phyloP scores from a whole-genome alignment of 1,140 invertebrate genomes.

The Gryon sp. region DNA sequence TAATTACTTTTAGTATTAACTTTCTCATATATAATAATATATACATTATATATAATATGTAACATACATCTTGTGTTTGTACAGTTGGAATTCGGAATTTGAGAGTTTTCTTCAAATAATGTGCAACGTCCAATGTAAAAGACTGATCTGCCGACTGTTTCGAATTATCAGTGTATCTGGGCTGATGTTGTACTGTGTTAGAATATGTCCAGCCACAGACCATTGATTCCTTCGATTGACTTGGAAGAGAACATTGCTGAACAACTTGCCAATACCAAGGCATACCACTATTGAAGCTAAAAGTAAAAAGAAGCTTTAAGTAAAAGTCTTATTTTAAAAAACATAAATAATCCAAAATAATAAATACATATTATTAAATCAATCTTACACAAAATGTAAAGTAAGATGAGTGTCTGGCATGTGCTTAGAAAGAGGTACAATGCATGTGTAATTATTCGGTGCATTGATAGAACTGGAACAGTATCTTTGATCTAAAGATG shows the following conservation, averaged over 20 bases:
- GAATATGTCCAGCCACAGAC: conserved; percentile 69
- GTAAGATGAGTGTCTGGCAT: conserved; percentile 75
- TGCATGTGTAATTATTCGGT: conserved; percentile 74
- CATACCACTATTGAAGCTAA: conserved; percentile 66
- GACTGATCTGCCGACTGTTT: conserved; percentile 72
- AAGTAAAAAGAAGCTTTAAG: not conserved
- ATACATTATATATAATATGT: too few relatives aligned
- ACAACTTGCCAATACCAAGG: conserved; percentile 75
- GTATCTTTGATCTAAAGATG: conserved; percentile 74
- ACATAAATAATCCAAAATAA: not conserved
- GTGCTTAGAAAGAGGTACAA: conserved; percentile 74
- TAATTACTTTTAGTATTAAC: too few relatives aligned
- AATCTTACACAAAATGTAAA: conserved; percentile 73
- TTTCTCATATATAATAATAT: too few relatives aligned
- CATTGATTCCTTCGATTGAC: conserved; percentile 68
- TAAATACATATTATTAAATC: not conserved
- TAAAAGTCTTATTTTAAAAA: conserved; percentile 1
- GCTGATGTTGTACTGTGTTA: conserved; percentile 65
- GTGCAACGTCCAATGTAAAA: conserved; percentile 73
- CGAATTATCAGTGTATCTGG: conserved; percentile 67
- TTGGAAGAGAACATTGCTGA: conserved; percentile 67
- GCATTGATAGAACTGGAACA: conserved; percentile 68
- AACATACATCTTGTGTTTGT: conserved; percentile 75
- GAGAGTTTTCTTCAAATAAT: conserved; percentile 73
- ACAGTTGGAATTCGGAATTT: conserved; percentile 75